These are phyloP conservation scores for Xestoiulus laeticollis DNA, from an alignment of 2,888 invertebrate genomes.

Conservation along the genomic window DNA sequence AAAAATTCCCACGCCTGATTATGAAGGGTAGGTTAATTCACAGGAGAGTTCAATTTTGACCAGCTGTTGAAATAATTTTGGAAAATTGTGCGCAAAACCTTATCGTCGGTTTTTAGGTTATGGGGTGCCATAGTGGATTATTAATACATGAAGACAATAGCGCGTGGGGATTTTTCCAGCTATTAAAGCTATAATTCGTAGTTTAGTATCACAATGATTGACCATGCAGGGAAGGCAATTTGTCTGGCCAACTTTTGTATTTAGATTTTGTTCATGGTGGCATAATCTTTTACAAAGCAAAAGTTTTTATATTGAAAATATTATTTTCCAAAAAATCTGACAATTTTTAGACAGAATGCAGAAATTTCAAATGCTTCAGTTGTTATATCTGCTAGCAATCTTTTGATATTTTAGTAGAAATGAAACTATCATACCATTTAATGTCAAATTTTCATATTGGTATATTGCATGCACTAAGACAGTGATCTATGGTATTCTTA, in stretches of 20 bases:
- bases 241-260: neutral
- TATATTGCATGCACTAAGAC: neutral
- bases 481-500: neutral
- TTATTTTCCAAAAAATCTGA: too few relatives aligned
- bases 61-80: slow-evolving; percentile 4
- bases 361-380: too few relatives aligned
- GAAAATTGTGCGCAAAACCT: neutral
- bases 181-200: neutral
- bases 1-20: slow-evolving; percentile 34
- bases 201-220: neutral
- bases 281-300: too few relatives aligned
- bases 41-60: neutral
- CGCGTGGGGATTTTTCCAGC: slow-evolving; percentile 33
- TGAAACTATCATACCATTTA: too few relatives aligned
- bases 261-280: too few relatives aligned
- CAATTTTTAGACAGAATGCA: too few relatives aligned
- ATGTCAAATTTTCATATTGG: too few relatives aligned
- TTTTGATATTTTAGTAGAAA: too few relatives aligned
- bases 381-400: too few relatives aligned
- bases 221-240: neutral
- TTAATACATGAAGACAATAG: neutral
- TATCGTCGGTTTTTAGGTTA: slow-evolving; percentile 32
- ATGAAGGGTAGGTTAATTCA: neutral
- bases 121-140: slow-evolving; percentile 32
- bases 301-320: too few relatives aligned